These are phyloP conservation scores for Oryzias melastigma DNA, from an alignment of 2,113 vertebrate species.

Conservation along the genomic window DNA sequence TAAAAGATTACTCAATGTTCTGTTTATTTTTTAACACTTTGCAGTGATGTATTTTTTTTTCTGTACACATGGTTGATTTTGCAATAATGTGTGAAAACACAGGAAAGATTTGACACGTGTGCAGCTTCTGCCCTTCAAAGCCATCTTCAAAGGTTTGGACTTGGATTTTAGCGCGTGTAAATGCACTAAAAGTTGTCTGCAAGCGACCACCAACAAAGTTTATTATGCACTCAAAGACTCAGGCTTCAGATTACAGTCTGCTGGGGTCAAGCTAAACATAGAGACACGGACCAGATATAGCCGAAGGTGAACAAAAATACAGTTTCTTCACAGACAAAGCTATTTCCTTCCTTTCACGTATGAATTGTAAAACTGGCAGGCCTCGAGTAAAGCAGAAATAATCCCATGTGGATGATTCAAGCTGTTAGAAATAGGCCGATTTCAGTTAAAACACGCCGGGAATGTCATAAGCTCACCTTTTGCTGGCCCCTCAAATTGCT, in stretches of 20 bases:
- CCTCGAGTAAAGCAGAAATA: slow-evolving; percentile 41
- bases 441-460: slow-evolving; percentile 60
- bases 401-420: slow-evolving; percentile 75
- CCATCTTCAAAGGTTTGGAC: neutral
- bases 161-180: slow-evolving; percentile 5
- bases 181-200: neutral
- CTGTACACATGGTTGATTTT: neutral
- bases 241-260: slow-evolving; percentile 31
- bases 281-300: slow-evolving; percentile 12
- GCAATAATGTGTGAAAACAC: neutral
- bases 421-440: slow-evolving; percentile 59
- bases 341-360: neutral
- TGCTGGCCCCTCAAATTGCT: slow-evolving; percentile 43
- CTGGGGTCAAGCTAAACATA: slow-evolving; percentile 35
- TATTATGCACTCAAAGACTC: slow-evolving; percentile 9
- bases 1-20: slow-evolving; percentile 7
- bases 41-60: neutral
- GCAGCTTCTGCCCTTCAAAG: neutral
- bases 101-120: neutral
- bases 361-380: neutral
- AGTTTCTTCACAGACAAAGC: neutral
- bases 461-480: slow-evolving; percentile 73
- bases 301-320: slow-evolving; percentile 7
- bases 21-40: neutral
- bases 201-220: slow-evolving; percentile 17